Evolutionary conservation across 2,888 invertebrate genomes (phyloP), one percentile per base, ranked within the genome.

Genomic region (Chironomus tentans): DNA sequence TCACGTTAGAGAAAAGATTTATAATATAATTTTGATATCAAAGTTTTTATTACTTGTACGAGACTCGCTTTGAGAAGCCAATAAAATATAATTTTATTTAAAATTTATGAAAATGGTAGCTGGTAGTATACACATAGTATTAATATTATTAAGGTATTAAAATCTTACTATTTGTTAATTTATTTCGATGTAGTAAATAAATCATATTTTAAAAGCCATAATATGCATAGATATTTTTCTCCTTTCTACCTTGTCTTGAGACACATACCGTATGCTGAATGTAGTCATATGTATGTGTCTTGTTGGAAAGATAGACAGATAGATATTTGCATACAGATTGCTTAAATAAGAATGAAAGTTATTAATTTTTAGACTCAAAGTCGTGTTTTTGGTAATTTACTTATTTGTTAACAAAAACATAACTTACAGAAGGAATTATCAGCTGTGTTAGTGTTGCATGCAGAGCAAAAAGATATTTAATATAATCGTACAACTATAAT

Each of bases 401-500:
- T 73, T 73, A 62, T 73, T 73, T 73, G 72, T 62, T 73, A 73
- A 73, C 62, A 73, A 61, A 62, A 38, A 73, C 71, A 71, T 71
- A 47, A 56, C 47, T 56, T 71, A 71, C 18, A 71, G 70, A 47
- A 70, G 62, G 72, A 73, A 28, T 73, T 73, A 73, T 73, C 71
- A 71, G 71, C 48, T 71, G 21, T 61, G 38, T 70, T 13, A 47
- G 70, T 71, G 56, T 15, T 22, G 61, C 12, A 21, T 24, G 24
- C 21, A 65, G 18, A 65, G 62, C 62, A 22, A 21, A 38, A 70
- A 56, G 72, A 62, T 73, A 73, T 73, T 73, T 56, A 73, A 73
- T 73, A 62, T 73, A 73, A 73, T 73, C 72, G 46, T 62, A 73
- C 72, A 73, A 73, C 72, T 73, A 73, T 73, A 73, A 73, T 73